Conservation (phyloP, 2,113 vertebrate species). For the Eclectus roratus region DNA sequence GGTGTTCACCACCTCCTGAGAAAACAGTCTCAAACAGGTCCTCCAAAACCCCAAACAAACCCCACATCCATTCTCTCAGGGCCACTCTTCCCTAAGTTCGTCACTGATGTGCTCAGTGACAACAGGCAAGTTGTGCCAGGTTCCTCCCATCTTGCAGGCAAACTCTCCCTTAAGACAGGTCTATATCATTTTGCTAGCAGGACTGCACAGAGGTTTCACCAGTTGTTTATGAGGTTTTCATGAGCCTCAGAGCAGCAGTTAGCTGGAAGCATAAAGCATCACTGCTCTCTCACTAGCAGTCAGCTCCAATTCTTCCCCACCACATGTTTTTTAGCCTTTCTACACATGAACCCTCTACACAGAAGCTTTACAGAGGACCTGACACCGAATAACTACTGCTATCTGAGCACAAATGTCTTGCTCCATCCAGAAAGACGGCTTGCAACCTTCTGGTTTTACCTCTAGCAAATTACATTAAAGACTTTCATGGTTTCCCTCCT, state of each 20-base stretch:
- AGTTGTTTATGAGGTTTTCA: background rate
- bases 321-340: background rate
- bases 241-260: fast-evolving
- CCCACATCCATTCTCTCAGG: background rate
- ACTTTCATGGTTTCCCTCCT: background rate
- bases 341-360: background rate
- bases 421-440: background rate
- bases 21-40: background rate
- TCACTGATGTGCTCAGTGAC: background rate
- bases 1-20: background rate
- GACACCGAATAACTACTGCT: fast-evolving
- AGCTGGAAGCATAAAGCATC: background rate
- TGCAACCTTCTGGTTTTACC: background rate
- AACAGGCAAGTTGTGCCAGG: background rate
- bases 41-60: background rate
- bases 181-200: background rate
- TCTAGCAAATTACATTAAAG: background rate
- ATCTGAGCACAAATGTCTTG: background rate
- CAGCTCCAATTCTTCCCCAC: background rate
- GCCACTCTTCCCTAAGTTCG: background rate
- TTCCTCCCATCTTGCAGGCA: background rate
- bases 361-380: background rate
- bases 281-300: background rate
- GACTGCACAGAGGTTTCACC: background rate
- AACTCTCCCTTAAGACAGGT: fast-evolving